Evolutionary conservation across 2,113 vertebrate species (phyloP).

Genomic region (Echinops telfairi): DNA sequence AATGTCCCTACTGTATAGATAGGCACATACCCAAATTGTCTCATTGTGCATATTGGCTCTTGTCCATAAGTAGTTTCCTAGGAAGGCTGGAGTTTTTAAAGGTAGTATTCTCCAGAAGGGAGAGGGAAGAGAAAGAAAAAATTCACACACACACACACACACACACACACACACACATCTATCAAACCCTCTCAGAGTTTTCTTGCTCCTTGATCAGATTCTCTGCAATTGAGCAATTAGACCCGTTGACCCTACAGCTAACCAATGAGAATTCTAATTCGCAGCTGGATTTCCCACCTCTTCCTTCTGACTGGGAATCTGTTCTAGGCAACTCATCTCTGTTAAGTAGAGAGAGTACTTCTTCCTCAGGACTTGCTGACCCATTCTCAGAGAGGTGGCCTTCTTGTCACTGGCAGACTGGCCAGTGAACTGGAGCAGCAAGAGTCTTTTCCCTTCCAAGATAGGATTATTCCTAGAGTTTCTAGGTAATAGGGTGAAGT

Average conservation of each 20-base stretch:
- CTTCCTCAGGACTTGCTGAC: background rate
- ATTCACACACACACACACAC: background rate
- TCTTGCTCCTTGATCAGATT: background rate
- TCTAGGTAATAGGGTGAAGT: background rate
- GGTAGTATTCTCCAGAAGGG: background rate
- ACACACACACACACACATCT: too few species aligned
- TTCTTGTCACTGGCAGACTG: background rate
- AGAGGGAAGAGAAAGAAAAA: background rate
- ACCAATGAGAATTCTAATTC: background rate
- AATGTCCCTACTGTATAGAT: background rate
- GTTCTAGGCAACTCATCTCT: background rate
- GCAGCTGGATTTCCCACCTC: background rate
- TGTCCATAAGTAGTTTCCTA: slow-evolving; percentile 47
- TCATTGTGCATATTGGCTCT: slow-evolving; percentile 43
- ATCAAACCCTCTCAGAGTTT: background rate
- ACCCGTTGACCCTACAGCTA: background rate
- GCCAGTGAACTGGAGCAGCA: background rate
- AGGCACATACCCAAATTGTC: background rate
- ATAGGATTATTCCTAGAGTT: background rate
- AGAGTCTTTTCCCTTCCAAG: background rate
- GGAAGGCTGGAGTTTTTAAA: slow-evolving; percentile 46
- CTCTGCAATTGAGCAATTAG: background rate
- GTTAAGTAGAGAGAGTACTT: background rate
- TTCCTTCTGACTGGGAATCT: background rate
- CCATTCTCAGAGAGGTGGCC: background rate